Evolutionary conservation across 2,888 invertebrate genomes (phyloP), one percentile per base, ranked within the genome.

Genomic region (Amphipyra tragopoginis): DNA sequence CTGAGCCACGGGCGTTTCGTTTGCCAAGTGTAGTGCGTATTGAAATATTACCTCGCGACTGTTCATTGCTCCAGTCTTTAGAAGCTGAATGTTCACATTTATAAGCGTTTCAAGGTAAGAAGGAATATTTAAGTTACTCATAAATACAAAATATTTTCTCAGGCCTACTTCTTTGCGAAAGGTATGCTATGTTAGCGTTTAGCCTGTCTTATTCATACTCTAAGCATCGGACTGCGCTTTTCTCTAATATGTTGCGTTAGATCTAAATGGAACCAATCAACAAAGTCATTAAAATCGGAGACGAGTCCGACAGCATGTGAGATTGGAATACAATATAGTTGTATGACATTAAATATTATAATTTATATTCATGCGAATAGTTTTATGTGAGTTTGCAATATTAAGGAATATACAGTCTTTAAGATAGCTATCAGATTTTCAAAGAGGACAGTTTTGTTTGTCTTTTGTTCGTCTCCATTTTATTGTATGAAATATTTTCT

Each of bases 231-330:
- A 39, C 15, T 6, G 13, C 38, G 42, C 26, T 54, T 36, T 14
- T 38, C 44, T 52, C 39, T 54, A 57, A 69, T 60, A 65, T 39
- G 72, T 66, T 61, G 53, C 56, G 47, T 54, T 57, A 54, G 15
- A 65, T 58, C 13, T 70, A 55, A 72, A 70, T 57, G 62, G 40
- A 51, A 53, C 62, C 53, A 72, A 70, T 72, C 53, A 57, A 44
- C 47, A 51, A 72, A 54, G 47, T 44, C 38, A 62, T 66, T 72
- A 66, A 66, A 61, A 72, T 72, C 53, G 29, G 29, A 61, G 50
- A 54, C 11, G 52, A 65, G 43, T 13, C 14, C 40, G 13, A 38
- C 53, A 45, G 45, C 47, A 47, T 61, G 53, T 36, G 14, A 50
- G 48, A 48, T 54, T 34, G 33, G 55, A 52, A 43, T 50, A 38